These are phyloP conservation scores for Megalonaias nervosa DNA, from an alignment of 1,140 invertebrate genomes.

Conservation along the genomic window DNA sequence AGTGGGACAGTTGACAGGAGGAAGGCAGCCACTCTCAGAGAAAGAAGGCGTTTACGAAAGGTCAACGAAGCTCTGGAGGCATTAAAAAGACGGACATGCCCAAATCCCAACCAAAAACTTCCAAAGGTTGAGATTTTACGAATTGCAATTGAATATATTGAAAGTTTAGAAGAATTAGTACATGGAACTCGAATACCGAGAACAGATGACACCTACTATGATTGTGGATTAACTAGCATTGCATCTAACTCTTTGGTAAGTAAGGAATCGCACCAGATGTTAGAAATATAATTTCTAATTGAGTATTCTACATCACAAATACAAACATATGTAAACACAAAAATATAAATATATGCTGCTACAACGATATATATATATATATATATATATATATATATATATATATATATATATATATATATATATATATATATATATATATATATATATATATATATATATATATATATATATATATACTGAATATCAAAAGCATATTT, in stretches of 20 bases:
- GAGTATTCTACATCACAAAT: too few relatives aligned
- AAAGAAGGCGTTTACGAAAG: conserved; percentile 91
- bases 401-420: too few relatives aligned
- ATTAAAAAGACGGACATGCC: conserved; percentile 91
- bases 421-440: too few relatives aligned
- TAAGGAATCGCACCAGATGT: neutral
- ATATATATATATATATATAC: too few relatives aligned
- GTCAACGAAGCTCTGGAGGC: conserved; percentile 99
- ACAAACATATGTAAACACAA: too few relatives aligned
- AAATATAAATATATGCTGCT: too few relatives aligned
- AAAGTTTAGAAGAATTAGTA: conserved; percentile 85
- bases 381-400: too few relatives aligned
- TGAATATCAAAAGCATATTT: too few relatives aligned
- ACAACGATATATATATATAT: too few relatives aligned
- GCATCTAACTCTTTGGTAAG: conserved; percentile 66
- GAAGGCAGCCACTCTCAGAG: conserved; percentile 96
- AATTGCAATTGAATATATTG: conserved; percentile 98
- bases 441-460: too few relatives aligned
- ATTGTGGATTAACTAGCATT: conserved; percentile 56
- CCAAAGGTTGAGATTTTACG: conserved; percentile 98
- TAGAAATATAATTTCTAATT: too few relatives aligned
- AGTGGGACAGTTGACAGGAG: conserved; percentile 93
- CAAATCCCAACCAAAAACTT: conserved; percentile 94
- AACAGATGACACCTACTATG: conserved; percentile 49
- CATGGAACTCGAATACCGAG: conserved; percentile 61